Base-by-base conservation (phyloP, 2,888 invertebrate genomes). In the Teleogryllus oceanicus region DNA sequence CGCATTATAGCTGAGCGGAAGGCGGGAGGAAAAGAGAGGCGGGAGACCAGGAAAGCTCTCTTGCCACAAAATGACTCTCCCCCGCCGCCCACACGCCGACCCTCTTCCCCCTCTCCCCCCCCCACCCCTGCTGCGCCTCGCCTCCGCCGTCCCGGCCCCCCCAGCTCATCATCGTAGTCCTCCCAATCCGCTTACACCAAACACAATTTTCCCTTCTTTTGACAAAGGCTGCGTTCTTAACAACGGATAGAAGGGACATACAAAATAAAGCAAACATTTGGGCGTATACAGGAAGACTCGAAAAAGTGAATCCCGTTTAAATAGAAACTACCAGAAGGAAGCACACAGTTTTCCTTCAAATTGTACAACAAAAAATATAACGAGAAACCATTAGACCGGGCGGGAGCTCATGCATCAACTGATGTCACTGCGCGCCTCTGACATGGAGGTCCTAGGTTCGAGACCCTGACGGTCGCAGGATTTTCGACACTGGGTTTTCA, bases 201-300 rank as follows among this genome's bases (percentile, higher is more conserved):
- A 75, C 81, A 78, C 81, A 80, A 81, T 81, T 81, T 81, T 81
- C 81, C 81, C 80, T 80, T 79, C 79, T 79, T 79, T 80, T 80
- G 79, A 79, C 81, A 81, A 81, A 81, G 80, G 80, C 62, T 62
- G 62, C 62, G 62, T 62, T n/a, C n/a, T 13, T n/a, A 62, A 62
- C 62, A 62, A 12, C 62, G 62, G n/a, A 62, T 62, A 62, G 62
- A n/a, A 62, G 16, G 62, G n/a, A 62, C n/a, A 62, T 62, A 62
- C 62, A 62, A 62, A 62, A 62, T 62, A 62, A 62, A 62, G 62
- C n/a, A 62, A 62, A n/a, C 8, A 8, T 1, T 8, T 37, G 37
- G 37, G 8, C 37, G 37, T 37, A 37, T 37, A 37, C 37, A 37
- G 37, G 37, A 37, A 37, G 37, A 37, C 37, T 37, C 37, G 37